phyloP scores from a whole-genome alignment of 30 jellyfish, hydroid and myxozoan species.

The Aurelia sp. region DNA sequence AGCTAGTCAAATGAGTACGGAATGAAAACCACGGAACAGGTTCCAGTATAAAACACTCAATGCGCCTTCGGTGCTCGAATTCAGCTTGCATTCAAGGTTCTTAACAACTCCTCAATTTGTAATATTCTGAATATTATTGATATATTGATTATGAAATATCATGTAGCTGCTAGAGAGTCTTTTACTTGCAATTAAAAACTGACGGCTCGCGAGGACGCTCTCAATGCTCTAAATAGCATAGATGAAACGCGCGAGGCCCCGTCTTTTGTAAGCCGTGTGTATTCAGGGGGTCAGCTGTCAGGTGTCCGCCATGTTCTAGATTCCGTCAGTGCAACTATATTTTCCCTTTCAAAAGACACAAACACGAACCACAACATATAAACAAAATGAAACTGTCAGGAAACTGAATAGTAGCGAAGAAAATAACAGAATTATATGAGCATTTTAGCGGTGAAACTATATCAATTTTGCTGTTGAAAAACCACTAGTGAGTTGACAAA shows the following conservation, averaged over 20 bases:
- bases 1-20: constrained; percentile 3
- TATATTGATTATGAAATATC: background rate
- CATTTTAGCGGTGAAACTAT: too few relatives aligned
- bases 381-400: background rate
- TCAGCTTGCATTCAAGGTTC: constrained; percentile 52
- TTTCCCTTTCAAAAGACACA: background rate
- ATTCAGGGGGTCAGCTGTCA: too few relatives aligned
- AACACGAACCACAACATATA: constrained; percentile 6
- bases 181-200: too few relatives aligned
- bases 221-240: background rate
- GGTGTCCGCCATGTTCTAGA: too few relatives aligned
- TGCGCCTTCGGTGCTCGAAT: constrained; percentile 58
- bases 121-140: too few relatives aligned
- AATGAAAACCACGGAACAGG: constrained; percentile 54
- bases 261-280: too few relatives aligned
- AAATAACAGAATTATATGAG: background rate
- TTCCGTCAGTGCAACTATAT: too few relatives aligned
- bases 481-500: too few relatives aligned
- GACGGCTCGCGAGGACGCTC: background rate
- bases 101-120: constrained; percentile 13
- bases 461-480: background rate
- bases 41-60: constrained; percentile 27
- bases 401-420: background rate
- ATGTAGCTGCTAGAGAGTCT: constrained; percentile 16
- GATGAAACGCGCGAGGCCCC: too few relatives aligned